Percentiles rank a stretch among this genome's conserved stretches.
phyloP scores from a whole-genome alignment of 2,113 vertebrate genomes.

The Oreochromis niloticus region DNA sequence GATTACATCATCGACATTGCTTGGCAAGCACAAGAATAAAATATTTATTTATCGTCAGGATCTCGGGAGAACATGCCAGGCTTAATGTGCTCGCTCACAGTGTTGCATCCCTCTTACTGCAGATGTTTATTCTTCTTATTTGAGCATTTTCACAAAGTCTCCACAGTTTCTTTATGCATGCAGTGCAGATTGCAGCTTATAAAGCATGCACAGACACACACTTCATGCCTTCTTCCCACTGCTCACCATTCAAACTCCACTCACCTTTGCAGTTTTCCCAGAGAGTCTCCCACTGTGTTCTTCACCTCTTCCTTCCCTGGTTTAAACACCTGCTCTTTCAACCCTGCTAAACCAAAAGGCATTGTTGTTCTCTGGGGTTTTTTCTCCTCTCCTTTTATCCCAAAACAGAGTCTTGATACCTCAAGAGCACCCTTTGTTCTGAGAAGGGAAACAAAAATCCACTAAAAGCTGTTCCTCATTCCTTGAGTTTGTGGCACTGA shows the following conservation, averaged over 20 bases:
- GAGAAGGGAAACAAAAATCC: conserved; percentile 9
- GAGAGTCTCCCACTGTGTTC: conserved; percentile 79
- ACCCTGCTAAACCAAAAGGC: conserved; percentile 83
- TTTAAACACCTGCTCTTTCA: conserved; percentile 85
- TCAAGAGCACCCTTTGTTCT: conserved; percentile 19
- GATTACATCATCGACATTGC: conserved; percentile 43
- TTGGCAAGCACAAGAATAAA: conserved; percentile 43
- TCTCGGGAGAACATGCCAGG: background rate
- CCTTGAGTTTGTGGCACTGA: conserved; percentile 1
- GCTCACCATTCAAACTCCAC: conserved; percentile 7
- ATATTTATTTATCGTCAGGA: conserved; percentile 49
- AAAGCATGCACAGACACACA: background rate
- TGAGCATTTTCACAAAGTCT: background rate
- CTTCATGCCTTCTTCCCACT: background rate
- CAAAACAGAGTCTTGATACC: conserved; percentile 13
- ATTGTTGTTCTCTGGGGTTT: conserved; percentile 57
- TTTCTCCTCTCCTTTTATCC: background rate
- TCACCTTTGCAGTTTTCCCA: conserved; percentile 95
- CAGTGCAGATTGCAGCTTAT: background rate
- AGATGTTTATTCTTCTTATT: background rate
- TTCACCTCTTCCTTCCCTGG: conserved; percentile 90
- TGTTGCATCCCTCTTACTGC: background rate
- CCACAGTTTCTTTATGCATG: background rate
- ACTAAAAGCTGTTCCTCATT: conserved; percentile 63
- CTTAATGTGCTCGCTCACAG: background rate